Base-by-base conservation (phyloP, 2,888 invertebrate species). In the Augochlorella aurata region DNA sequence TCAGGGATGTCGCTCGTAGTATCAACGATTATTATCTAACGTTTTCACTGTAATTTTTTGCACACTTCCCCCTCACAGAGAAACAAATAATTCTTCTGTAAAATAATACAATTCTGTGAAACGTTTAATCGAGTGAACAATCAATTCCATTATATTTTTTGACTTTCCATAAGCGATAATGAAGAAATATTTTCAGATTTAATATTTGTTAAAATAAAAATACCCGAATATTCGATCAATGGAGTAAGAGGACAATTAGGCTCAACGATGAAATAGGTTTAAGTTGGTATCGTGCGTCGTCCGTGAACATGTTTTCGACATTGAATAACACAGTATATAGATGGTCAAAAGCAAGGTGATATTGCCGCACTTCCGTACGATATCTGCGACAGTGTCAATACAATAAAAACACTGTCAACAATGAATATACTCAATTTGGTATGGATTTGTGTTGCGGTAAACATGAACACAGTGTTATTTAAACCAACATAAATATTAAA, bases 1-100 rank as follows among this genome's bases (percentile, higher is more conserved):
- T 77, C n/a, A 79, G 44, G 63, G n/a, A 24, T 70, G 47, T 21
- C 21, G 38, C 66, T 18, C 44, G 65, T 18, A 63, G 21, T 76
- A 63, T 21, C 16, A 18, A 24, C 50, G 8, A 69, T 69, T 9
- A 8, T 63, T 67, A 44, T 24, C n/a, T 16, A 76, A 69, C n/a
- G 45, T 50, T 65, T 45, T 45, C 24, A n/a, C 7, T n/a, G 21
- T 50, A 49, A 67, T 52, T 21, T 69, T 65, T n/a, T n/a, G 10
- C 8, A 16, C 63, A 16, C n/a, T 63, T 49, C n/a, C 24, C 24
- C 7, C 9, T 0, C 29, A 9, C 8, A 29, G 21, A 49, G 18
- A 0, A 49, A 47, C 10, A 24, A 24, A n/a, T 12, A 8, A 54
- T 0, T 24, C 2, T 21, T 54, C 44, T 2, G 4, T 8, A 21